Conservation (phyloP, 2,888 invertebrate genomes). For the Aporophyla nigra region DNA sequence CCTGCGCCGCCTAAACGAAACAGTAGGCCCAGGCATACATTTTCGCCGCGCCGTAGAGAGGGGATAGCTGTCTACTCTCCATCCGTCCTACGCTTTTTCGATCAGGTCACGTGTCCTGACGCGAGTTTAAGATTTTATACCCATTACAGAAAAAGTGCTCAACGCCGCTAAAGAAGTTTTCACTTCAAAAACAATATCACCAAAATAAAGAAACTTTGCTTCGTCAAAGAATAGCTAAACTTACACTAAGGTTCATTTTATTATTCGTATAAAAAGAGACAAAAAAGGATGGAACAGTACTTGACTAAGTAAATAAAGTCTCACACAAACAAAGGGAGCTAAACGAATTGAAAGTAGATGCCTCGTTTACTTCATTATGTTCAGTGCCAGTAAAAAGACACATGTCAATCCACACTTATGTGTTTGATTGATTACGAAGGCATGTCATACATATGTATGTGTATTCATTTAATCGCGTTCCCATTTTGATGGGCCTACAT, state of each 20-base stretch:
- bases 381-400: conserved; percentile 50
- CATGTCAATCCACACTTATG: conserved; percentile 60
- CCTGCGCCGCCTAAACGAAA: too few relatives aligned
- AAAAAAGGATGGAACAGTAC: conserved; percentile 45
- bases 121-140: too few relatives aligned
- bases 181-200: too few relatives aligned
- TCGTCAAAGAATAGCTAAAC: conserved; percentile 43
- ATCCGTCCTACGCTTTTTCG: too few relatives aligned
- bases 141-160: too few relatives aligned
- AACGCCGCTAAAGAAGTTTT: too few relatives aligned
- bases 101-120: too few relatives aligned
- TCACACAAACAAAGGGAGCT: conserved; percentile 57
- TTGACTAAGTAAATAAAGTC: conserved; percentile 62
- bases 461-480: conserved; percentile 30
- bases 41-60: too few relatives aligned
- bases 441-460: conserved; percentile 39
- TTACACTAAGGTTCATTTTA: conserved; percentile 62
- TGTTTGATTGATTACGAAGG: conserved; percentile 64
- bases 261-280: conserved; percentile 61
- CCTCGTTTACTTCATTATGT: conserved; percentile 58
- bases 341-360: conserved; percentile 57
- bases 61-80: too few relatives aligned
- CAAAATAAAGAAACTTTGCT: conserved; percentile 42
- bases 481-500: conserved; percentile 12
- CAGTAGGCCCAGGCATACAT: too few relatives aligned